Evolutionary conservation across 2,888 invertebrate species (phyloP), one percentile per base, ranked within the genome.

Genomic region (Gymnoscelis rufifasciata): DNA sequence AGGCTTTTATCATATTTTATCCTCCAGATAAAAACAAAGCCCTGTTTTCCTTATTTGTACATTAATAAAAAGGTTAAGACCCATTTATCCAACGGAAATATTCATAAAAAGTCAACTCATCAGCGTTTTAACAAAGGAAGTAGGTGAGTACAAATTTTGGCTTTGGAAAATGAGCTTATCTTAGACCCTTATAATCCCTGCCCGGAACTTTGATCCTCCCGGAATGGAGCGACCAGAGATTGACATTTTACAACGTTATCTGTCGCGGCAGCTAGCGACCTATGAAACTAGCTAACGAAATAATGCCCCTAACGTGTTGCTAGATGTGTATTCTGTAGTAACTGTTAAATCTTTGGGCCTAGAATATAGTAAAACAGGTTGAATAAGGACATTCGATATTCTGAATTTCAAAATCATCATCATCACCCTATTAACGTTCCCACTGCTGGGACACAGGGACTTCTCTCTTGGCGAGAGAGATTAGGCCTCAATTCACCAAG

Each of bases 131-230:
- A 72, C 74, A 71, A 73, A 70, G 70, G 70, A 71, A 69, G 61
- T 68, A 73, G 69, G 71, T 71, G 67, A 74, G 70, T 74, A 82
- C 75, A 76, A 82, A 82, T 82, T 83, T 78, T 78, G 75, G 74
- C 68, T 78, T 76, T 75, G 71, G 72, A 78, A 82, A 83, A 82
- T 79, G 76, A 78, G 78, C 78, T 84, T 83, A 83, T 84, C 84
- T 80, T 76, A 73, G 78, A 83, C 86, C 86, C 84, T 84, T 83
- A 86, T 86, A 86, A 86, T 86, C 86, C 83, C 68, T 68, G 68
- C 68, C 78, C 81, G 73, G 80, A 80, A 86, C 81, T 83, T 83
- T 83, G 83, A 82, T 82, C 84, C 81, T 67, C 71, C 73, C 74
- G 74, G 76, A 83, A 83, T 81, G 78, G 77, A 73, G 78, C 78